Evolutionary conservation across 1,140 invertebrate species (phyloP).

Genomic region (Cydia pomonella): DNA sequence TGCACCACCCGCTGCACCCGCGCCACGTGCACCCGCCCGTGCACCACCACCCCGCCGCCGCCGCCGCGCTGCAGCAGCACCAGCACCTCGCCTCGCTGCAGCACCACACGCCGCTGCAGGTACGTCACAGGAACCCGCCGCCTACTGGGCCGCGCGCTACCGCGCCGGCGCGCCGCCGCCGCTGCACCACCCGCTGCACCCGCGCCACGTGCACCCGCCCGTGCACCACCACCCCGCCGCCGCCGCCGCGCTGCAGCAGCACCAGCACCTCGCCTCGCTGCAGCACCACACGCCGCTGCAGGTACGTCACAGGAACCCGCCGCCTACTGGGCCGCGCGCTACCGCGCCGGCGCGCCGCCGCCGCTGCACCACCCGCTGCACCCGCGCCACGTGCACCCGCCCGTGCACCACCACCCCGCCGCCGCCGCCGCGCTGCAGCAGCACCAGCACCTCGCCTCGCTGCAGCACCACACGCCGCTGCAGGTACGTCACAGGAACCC

Average conservation of each 20-base stretch:
- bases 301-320: conserved; percentile 65
- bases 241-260: conserved; percentile 73
- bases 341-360: conserved; percentile 58
- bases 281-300: conserved; percentile 78
- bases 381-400: conserved; percentile 73
- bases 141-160: conserved; percentile 57
- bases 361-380: conserved; percentile 69
- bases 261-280: conserved; percentile 61
- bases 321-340: conserved; percentile 63
- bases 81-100: conserved; percentile 68
- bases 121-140: conserved; percentile 70
- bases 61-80: conserved; percentile 71
- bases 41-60: conserved; percentile 65
- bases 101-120: conserved; percentile 77
- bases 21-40: conserved; percentile 74
- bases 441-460: conserved; percentile 61
- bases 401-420: conserved; percentile 68
- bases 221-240: conserved; percentile 69
- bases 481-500: conserved; percentile 73
- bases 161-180: conserved; percentile 60
- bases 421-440: conserved; percentile 74
- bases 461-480: conserved; percentile 77
- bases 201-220: conserved; percentile 74
- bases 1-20: conserved; percentile 70
- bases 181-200: conserved; percentile 67